Evolutionary conservation across 1,140 invertebrate species (phyloP).

Genomic region (Liolophura sinensis): DNA sequence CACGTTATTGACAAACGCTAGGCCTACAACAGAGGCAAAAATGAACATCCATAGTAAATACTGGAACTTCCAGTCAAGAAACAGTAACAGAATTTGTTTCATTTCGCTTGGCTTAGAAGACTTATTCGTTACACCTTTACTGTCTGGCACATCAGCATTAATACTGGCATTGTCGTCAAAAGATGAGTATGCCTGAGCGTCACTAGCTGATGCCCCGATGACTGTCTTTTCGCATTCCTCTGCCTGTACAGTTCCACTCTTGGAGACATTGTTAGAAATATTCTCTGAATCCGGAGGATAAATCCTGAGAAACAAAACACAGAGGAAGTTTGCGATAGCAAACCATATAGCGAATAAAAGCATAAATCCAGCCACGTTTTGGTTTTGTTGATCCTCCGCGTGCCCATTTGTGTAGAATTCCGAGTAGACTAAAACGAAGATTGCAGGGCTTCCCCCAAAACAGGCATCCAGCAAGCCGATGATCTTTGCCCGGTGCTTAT

Average conservation of each 20-base stretch:
- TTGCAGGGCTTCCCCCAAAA: constrained; percentile 27
- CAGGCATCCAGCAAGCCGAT: constrained; percentile 28
- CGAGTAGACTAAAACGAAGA: constrained; percentile 27
- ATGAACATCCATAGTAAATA: constrained; percentile 23
- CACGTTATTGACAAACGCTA: constrained; percentile 19
- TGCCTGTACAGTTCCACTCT: constrained; percentile 6
- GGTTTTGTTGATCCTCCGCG: constrained; percentile 14
- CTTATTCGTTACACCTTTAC: neutral
- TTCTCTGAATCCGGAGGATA: constrained; percentile 11
- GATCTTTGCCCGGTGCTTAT: constrained; percentile 27
- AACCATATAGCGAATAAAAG: constrained; percentile 23
- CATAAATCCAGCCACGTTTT: constrained; percentile 25
- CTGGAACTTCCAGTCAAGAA: constrained; percentile 18
- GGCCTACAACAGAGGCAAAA: constrained; percentile 18
- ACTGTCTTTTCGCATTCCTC: neutral
- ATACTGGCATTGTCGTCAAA: neutral
- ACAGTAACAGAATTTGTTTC: constrained; percentile 5
- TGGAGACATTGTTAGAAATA: constrained; percentile 6
- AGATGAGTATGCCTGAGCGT: neutral
- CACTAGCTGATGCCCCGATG: neutral
- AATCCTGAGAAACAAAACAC: constrained; percentile 24
- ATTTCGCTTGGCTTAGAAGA: constrained; percentile 3
- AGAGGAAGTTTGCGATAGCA: constrained; percentile 24
- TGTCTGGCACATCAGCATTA: neutral
- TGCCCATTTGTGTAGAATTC: constrained; percentile 13